Base-by-base conservation (phyloP, 2,113 vertebrate genomes). In the Ophthalmolycus amberensis region DNA sequence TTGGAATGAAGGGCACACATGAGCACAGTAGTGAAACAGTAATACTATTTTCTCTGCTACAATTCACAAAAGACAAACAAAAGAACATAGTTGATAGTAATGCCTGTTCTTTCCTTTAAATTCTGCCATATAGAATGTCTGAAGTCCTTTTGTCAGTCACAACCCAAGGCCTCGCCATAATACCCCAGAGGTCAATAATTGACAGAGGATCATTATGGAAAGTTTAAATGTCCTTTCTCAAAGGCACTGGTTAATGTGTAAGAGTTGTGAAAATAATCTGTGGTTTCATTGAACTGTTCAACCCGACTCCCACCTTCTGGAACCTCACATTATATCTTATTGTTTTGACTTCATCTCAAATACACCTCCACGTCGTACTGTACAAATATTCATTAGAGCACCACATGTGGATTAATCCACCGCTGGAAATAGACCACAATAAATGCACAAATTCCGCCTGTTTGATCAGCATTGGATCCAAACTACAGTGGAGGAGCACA, bases 211-310 rank as follows among this genome's bases (percentile, higher is more conserved):
- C 75, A 87, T 87, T 87, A 87, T 85, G 83, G 85, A 83, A 86
- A 88, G 84, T 89, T 87, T 78, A 89, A 88, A 89, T 84, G 82
- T 69, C 63, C 73, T 75, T 37, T 83, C 77, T 83, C 29, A 65
- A 48, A 73, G 71, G 32, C 46, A n/a, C 34, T 64, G 38, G 92
- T 93, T 92, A 92, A 93, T 92, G 88, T 90, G 84, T 90, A 84
- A 74, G 65, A 71, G 40, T 9, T 82, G 54, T 27, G 42, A 64
- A 80, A 84, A 69, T 44, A 32, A 56, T 9, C 12, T 38, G n/a
- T 22, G 40, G 38, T 67, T 64, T 64, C 22, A 8, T 66, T 38
- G 71, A 52, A 80, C 72, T 69, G 44, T 85, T 87, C 44, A 78
- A 66, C 60, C 54, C 4, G 12, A 15, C 18, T 27, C 20, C 18